These are phyloP conservation scores for Crossocerus cetratus DNA, from an alignment of 2,888 invertebrate genomes.

Conservation along the genomic window DNA sequence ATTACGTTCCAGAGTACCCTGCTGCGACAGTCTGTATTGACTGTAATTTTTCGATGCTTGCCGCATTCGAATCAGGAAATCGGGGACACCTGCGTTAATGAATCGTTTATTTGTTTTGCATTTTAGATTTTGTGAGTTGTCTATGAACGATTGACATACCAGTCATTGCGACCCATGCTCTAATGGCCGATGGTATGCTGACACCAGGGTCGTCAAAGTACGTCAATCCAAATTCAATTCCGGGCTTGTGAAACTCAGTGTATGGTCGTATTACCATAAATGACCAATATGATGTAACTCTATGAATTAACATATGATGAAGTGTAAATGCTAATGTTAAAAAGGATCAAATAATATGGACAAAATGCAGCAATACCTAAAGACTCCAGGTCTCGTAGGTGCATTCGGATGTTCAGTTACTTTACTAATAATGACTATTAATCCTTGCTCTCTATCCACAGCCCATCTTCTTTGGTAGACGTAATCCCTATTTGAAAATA, in stretches of 20 bases:
- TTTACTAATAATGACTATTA: constrained; percentile 83
- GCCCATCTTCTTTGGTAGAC: constrained; percentile 84
- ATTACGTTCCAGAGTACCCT: constrained; percentile 14
- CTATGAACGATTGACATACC: constrained; percentile 66
- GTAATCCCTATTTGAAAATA: constrained; percentile 92
- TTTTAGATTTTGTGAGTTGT: no score
- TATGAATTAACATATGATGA: constrained; percentile 42
- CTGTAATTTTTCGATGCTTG: constrained; percentile 83
- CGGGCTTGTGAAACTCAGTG: constrained; percentile 81
- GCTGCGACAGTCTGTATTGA: constrained; percentile 74
- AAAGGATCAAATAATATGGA: not conserved
- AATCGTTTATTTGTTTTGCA: no score
- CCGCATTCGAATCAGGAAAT: constrained; percentile 85
- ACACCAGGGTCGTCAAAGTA: constrained; percentile 93
- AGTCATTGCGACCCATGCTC: constrained; percentile 83
- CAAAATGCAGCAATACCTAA: constrained; percentile 76
- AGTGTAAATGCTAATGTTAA: constrained; percentile 1
- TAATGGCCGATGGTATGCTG: constrained; percentile 85
- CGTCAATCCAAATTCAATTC: constrained; percentile 90
- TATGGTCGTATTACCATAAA: constrained; percentile 89
- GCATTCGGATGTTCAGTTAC: constrained; percentile 84
- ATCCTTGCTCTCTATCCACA: constrained; percentile 79
- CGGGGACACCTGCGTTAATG: constrained; percentile 82
- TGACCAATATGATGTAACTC: constrained; percentile 89
- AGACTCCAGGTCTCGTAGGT: constrained; percentile 83